Evolutionary conservation across 2,888 invertebrate species (phyloP).

Genomic region (Lamellibrachia columna): DNA sequence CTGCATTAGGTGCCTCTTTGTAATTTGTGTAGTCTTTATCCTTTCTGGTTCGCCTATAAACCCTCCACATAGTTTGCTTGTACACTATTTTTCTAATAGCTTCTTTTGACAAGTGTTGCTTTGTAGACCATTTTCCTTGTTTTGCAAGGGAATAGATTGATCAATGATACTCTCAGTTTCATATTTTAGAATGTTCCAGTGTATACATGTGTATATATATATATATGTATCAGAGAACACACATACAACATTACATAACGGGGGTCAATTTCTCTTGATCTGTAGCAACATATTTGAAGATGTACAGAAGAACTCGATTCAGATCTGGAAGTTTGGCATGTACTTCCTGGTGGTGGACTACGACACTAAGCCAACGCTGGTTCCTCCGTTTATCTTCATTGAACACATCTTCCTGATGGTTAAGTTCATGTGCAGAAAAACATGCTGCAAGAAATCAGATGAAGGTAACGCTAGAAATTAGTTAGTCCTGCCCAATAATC

Average conservation of each 20-base stretch:
- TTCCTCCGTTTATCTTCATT: constrained; percentile 64
- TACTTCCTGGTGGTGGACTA: constrained; percentile 65
- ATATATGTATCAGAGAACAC: not conserved
- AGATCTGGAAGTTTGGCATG: constrained; percentile 67
- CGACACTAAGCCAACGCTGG: constrained; percentile 61
- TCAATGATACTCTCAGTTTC: too few relatives aligned
- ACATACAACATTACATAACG: not conserved
- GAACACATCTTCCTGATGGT: constrained; percentile 49
- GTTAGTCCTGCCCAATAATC: too few relatives aligned
- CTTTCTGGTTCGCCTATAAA: too few relatives aligned
- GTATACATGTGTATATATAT: not conserved
- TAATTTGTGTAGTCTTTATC: too few relatives aligned
- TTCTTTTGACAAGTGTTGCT: too few relatives aligned
- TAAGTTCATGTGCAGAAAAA: constrained; percentile 44
- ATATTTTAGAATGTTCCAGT: too few relatives aligned
- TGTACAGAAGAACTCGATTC: constrained; percentile 64
- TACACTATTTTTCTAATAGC: too few relatives aligned
- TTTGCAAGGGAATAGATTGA: too few relatives aligned
- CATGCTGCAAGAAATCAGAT: constrained; percentile 38
- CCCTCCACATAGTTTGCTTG: too few relatives aligned
- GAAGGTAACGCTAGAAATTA: not conserved
- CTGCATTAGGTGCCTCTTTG: too few relatives aligned
- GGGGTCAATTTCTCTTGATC: constrained; percentile 21
- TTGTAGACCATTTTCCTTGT: too few relatives aligned
- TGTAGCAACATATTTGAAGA: constrained; percentile 66